Conservation (phyloP, 2,888 invertebrate species). For the Ophioninae sp. region DNA sequence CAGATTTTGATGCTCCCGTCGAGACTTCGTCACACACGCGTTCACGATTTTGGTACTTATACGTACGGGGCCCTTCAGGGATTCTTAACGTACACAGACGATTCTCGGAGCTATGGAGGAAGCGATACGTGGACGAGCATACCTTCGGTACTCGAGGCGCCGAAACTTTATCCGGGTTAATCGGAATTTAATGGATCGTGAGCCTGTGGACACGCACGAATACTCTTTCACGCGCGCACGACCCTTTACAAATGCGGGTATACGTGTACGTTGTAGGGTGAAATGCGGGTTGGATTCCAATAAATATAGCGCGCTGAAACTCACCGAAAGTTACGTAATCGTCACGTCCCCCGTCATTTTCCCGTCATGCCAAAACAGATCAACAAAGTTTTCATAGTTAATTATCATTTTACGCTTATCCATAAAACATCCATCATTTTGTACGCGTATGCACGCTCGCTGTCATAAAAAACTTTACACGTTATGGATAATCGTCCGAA, state of each 20-base stretch:
- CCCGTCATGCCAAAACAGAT: conserved; percentile 25
- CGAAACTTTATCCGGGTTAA: conserved; percentile 63
- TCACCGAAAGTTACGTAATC: conserved; percentile 48
- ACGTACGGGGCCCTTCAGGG: not conserved
- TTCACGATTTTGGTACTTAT: not conserved
- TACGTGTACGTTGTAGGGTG: not conserved
- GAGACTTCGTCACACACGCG: conserved; percentile 1
- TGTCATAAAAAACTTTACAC: not conserved
- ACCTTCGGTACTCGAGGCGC: conserved; percentile 33
- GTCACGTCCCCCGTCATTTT: conserved; percentile 51
- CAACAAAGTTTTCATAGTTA: conserved; percentile 59
- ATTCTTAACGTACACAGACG: not conserved
- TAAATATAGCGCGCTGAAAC: conserved; percentile 29
- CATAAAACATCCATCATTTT: conserved; percentile 32
- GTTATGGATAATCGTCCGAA: not conserved
- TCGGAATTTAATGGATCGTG: conserved; percentile 62
- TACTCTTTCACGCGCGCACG: conserved; percentile 15
- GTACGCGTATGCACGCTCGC: not conserved
- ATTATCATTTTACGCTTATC: conserved; percentile 61
- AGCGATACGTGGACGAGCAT: conserved; percentile 34
- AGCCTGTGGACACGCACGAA: conserved; percentile 44
- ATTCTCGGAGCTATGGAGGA: not conserved
- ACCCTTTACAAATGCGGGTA: conserved; percentile 1
- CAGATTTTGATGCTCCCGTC: conserved; percentile 15
- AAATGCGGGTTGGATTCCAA: conserved; percentile 37